Evolutionary conservation across 1,140 invertebrate genomes (phyloP).

Genomic region (Bombus picipes): DNA sequence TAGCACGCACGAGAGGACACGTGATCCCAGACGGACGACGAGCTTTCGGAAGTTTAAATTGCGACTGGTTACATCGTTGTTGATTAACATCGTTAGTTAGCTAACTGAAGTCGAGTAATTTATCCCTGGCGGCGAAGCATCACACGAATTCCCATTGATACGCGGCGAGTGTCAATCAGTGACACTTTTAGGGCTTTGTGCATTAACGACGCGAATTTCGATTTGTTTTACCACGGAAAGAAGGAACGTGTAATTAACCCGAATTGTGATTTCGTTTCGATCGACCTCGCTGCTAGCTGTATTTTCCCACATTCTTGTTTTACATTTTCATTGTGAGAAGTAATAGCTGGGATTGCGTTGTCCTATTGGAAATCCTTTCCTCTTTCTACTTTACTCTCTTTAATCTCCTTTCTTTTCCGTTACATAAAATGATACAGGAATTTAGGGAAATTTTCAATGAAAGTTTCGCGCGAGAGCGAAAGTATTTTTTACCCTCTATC

Average conservation of each 20-base stretch:
- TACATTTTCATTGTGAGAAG: neutral
- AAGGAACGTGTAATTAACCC: conserved; percentile 12
- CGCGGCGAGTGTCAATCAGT: conserved; percentile 33
- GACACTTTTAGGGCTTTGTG: conserved; percentile 13
- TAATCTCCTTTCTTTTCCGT: neutral
- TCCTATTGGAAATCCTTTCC: neutral
- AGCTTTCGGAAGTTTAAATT: conserved; percentile 53
- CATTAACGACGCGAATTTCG: conserved; percentile 7
- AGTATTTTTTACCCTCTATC: neutral
- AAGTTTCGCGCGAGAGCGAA: neutral
- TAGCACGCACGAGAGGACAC: conserved; percentile 24
- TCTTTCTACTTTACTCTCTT: neutral
- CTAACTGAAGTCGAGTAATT: conserved; percentile 49
- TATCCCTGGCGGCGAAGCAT: conserved; percentile 16
- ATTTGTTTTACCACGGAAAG: neutral
- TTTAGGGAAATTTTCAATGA: neutral
- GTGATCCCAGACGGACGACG: conserved; percentile 24
- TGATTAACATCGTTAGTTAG: conserved; percentile 54
- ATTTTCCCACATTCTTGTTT: neutral
- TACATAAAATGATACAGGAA: neutral
- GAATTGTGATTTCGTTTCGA: neutral
- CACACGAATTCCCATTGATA: conserved; percentile 43
- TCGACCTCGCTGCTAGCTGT: too few species aligned
- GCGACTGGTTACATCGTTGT: conserved; percentile 42
- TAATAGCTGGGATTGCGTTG: neutral